Base-by-base conservation (phyloP, 2,888 invertebrate genomes). In the Parascotia fuliginaria region DNA sequence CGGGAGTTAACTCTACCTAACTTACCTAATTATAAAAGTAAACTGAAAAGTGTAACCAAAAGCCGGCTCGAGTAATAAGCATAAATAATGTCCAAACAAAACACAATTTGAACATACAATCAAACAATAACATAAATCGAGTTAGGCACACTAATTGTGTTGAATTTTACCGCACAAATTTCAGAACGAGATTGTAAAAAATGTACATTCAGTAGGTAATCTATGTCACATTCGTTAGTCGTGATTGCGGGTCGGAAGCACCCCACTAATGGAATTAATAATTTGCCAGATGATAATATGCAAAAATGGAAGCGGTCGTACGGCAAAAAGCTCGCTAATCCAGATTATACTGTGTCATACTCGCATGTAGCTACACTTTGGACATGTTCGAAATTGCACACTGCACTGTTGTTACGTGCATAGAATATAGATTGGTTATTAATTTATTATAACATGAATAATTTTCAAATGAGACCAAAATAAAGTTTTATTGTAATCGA, bases 211-310 rank as follows among this genome's bases (percentile, higher is more conserved):
- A 27, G 37, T 46, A 52, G 19, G 33, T 43, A 50, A 51, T 48
- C 39, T 58, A 51, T 39, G 54, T 50, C 39, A 48, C 55, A 49
- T 56, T 56, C 66, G 67, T 75, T 75, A 73, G 52, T 31, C 42
- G 47, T 69, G 63, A 69, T 61, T 68, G 66, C 65, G 55, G 42
- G 33, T 46, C 7, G 63, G 55, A 42, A 13, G 36, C 45, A 33
- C 57, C 42, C 29, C 5, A 51, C 50, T 73, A 68, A 76, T 68
- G 54, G 61, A 70, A 74, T 73, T 75, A 72, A 65, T 74, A 68
- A 74, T 77, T 74, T 68, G 60, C 54, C 47, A 43, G 65, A 68
- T 70, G 58, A 67, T 58, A 70, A 67, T 58, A 70, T 68, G 65
- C 65, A 64, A 70, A 71, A 73, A 65, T 56, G 53, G 43, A 42